Conservation (phyloP, 53 echinoderm and acorn worm genomes). For the Holothuria leucospilota region DNA sequence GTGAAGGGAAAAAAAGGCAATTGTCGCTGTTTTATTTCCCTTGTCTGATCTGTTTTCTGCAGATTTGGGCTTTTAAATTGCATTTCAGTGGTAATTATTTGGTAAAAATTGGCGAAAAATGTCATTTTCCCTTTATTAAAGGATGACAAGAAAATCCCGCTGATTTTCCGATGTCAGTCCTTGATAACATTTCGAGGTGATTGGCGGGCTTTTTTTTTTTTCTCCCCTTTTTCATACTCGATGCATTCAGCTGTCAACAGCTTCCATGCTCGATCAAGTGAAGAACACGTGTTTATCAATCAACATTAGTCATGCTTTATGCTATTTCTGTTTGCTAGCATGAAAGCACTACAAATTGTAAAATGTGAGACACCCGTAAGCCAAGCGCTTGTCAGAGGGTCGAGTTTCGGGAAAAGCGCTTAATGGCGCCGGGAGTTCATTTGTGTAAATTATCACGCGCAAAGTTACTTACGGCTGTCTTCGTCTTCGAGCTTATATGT, state of each 20-base stretch:
- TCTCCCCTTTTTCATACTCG: background rate
- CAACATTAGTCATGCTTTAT: constrained; percentile 38
- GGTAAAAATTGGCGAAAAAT: constrained; percentile 31
- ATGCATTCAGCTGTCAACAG: constrained; percentile 36
- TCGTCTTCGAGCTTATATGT: constrained; percentile 18
- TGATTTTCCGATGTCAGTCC: constrained; percentile 34
- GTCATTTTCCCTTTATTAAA: constrained; percentile 36
- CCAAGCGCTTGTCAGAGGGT: constrained; percentile 42
- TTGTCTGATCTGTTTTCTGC: too few species aligned
- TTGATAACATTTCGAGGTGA: constrained; percentile 27
- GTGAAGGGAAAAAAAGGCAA: too few species aligned
- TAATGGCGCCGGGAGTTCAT: constrained; percentile 50
- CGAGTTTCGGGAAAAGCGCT: constrained; percentile 43
- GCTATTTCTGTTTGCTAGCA: constrained; percentile 21
- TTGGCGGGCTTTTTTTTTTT: constrained; percentile 24
- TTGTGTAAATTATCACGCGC: constrained; percentile 43
- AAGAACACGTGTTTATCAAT: constrained; percentile 43
- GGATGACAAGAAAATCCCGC: constrained; percentile 38
- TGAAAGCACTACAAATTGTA: constrained; percentile 36
- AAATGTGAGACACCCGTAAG: constrained; percentile 45
- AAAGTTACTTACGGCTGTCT: constrained; percentile 43
- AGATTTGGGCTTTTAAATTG: too few species aligned
- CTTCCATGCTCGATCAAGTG: constrained; percentile 41
- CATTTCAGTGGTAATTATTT: background rate
- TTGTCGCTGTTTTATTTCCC: too few species aligned